Evolutionary conservation across 2,888 invertebrate species (phyloP).

Genomic region (Ypsolopha sequella): DNA sequence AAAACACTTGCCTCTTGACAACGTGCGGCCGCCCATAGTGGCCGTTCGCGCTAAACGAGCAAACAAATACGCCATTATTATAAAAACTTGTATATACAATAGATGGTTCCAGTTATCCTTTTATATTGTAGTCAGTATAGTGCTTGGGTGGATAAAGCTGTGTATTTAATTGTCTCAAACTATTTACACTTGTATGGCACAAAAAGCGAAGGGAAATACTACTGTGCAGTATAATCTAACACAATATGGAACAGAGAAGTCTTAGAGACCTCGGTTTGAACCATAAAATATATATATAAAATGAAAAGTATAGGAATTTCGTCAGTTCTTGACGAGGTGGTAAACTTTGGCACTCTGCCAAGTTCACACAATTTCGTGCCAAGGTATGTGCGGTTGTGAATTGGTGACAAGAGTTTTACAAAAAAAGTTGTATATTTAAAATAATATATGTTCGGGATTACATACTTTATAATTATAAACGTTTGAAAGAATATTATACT

Average conservation of each 20-base stretch:
- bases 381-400: constrained; percentile 43
- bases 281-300: background rate
- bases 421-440: constrained; percentile 10
- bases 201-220: constrained; percentile 11
- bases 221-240: background rate
- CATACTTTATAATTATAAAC: too few relatives aligned
- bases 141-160: too few relatives aligned
- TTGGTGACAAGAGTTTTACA: constrained; percentile 26
- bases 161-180: background rate
- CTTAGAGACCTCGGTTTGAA: background rate
- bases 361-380: constrained; percentile 54
- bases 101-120: background rate
- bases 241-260: background rate
- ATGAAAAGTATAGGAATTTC: too few relatives aligned
- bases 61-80: constrained; percentile 53
- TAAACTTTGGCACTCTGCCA: constrained; percentile 47
- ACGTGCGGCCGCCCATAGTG: constrained; percentile 68
- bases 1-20: constrained; percentile 72
- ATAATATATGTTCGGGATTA: background rate
- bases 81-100: constrained; percentile 5
- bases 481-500: too few relatives aligned
- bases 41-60: constrained; percentile 66
- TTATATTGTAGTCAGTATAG: too few relatives aligned
- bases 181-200: constrained; percentile 7
- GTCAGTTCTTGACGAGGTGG: background rate